Percentiles rank a stretch among this genome's conserved stretches.
Evolutionary conservation across 2,888 invertebrate species (phyloP).

Genomic region (Microctonus aethiopoides): DNA sequence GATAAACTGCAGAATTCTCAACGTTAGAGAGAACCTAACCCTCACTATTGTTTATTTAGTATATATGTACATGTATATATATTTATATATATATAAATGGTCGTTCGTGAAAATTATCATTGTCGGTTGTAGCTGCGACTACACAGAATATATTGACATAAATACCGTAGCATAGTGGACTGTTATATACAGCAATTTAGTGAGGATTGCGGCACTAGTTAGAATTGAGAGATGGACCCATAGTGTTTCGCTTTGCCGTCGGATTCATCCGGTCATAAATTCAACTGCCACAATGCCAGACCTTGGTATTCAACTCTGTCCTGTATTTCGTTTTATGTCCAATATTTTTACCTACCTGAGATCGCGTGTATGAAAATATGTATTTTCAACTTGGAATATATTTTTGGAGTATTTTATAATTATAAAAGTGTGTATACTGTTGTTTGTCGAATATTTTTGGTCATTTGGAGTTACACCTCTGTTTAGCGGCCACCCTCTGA

Average conservation of each 20-base stretch:
- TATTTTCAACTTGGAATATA: too few relatives aligned
- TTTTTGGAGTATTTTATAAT: neutral
- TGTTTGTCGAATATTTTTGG: too few relatives aligned
- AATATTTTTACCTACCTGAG: neutral
- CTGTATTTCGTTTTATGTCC: neutral
- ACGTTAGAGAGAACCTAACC: too few relatives aligned
- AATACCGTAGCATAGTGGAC: neutral
- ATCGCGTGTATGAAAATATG: too few relatives aligned
- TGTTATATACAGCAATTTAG: neutral
- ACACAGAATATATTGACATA: conserved; percentile 4
- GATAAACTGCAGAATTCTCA: too few relatives aligned
- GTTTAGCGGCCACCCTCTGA: too few relatives aligned
- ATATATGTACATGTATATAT: too few relatives aligned
- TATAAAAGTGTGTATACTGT: too few relatives aligned
- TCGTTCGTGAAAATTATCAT: conserved; percentile 72
- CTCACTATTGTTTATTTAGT: too few relatives aligned
- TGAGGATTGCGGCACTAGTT: neutral
- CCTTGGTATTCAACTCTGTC: neutral
- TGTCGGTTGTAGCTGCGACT: conserved; percentile 67
- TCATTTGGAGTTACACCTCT: too few relatives aligned
- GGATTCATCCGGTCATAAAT: conserved; percentile 28
- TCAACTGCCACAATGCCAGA: conserved; percentile 3
- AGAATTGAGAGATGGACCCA: conserved; percentile 16
- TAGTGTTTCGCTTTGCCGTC: conserved; percentile 1
- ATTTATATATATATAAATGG: conserved; percentile 53